phyloP scores from a whole-genome alignment of 2,113 vertebrate species.

The Oophaga pumilio region DNA sequence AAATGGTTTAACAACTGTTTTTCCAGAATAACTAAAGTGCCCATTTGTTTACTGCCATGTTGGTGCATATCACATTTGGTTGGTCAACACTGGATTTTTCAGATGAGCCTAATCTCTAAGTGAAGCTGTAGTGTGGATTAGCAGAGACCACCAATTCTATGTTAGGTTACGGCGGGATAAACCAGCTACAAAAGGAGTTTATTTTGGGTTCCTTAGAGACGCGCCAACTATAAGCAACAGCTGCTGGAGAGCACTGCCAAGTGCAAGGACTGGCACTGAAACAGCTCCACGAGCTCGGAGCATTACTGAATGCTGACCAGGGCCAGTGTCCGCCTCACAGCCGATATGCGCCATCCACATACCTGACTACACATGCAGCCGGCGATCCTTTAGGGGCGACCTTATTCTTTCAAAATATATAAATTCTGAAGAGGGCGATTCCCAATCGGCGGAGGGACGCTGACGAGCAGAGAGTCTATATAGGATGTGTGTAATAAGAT shows the following conservation, averaged over 20 bases:
- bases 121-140: neutral
- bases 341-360: neutral
- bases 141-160: neutral
- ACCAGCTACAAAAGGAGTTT: slow-evolving; percentile 32
- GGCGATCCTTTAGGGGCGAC: too few species aligned
- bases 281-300: neutral
- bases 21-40: neutral
- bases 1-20: neutral
- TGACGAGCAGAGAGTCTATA: neutral
- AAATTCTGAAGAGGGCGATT: too few species aligned
- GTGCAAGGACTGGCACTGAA: neutral
- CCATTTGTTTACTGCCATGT: neutral
- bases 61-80: neutral
- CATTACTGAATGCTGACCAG: neutral
- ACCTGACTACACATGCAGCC: neutral
- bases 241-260: slow-evolving; percentile 28
- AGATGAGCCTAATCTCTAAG: neutral
- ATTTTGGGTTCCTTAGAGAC: slow-evolving; percentile 26
- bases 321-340: neutral
- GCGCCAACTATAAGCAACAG: slow-evolving; percentile 35
- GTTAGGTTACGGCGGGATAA: slow-evolving; percentile 37
- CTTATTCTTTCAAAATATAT: too few species aligned
- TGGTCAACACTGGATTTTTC: slow-evolving; percentile 23
- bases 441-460: too few species aligned
- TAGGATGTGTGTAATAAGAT: too few species aligned